phyloP scores from a whole-genome alignment of 2,888 invertebrate species.

The Epiperipatus broadwayi region DNA sequence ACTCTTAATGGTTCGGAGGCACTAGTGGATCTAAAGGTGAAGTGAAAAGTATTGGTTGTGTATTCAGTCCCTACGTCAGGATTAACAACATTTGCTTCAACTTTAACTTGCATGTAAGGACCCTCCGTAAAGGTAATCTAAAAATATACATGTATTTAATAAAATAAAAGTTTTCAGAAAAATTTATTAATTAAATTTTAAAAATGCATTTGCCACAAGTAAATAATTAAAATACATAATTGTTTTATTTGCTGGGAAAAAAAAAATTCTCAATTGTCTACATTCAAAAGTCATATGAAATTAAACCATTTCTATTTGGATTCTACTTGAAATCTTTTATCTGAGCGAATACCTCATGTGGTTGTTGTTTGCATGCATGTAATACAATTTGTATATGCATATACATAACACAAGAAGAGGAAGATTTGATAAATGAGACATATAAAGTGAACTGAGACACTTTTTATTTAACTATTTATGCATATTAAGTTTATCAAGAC shows the following conservation, averaged over 20 bases:
- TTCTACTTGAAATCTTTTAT: no score
- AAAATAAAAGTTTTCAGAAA: background rate
- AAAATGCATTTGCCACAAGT: background rate
- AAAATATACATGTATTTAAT: slow-evolving; percentile 8
- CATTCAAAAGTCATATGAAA: background rate
- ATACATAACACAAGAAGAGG: no score
- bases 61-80: slow-evolving; percentile 36
- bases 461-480: no score
- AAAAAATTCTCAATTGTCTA: background rate
- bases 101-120: slow-evolving; percentile 40
- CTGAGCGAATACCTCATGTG: no score
- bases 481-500: no score
- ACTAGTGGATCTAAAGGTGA: slow-evolving; percentile 40
- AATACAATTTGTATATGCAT: no score
- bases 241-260: no score
- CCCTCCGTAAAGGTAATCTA: slow-evolving; percentile 35
- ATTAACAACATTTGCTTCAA: slow-evolving; percentile 45
- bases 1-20: slow-evolving; percentile 32
- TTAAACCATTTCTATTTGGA: no score
- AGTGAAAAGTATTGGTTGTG: slow-evolving; percentile 53
- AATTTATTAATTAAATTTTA: no score
- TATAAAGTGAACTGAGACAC: no score
- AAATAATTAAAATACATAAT: slow-evolving; percentile 5
- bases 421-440: no score
- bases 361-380: no score